Base-by-base conservation (phyloP, 2,113 vertebrate species). In the Lepidothrix coronata region DNA sequence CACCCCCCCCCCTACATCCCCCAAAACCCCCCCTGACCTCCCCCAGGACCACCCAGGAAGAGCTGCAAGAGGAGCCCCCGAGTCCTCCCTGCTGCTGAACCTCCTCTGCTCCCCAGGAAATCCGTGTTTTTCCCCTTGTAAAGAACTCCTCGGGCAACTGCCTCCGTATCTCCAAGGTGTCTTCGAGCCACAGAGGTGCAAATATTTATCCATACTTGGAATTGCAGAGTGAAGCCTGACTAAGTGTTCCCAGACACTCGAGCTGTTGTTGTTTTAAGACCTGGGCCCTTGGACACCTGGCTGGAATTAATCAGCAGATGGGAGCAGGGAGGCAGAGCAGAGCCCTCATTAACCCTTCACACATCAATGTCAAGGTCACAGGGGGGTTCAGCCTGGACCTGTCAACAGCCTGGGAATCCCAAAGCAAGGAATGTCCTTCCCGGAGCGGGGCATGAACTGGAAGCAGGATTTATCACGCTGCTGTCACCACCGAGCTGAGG, bases 171-270 rank as follows among this genome's bases (percentile, higher is more conserved):
- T 88, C 83, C 89, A 35, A 93, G 95, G 95, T 96, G 95, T 96
- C 96, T 55, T 22, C 5, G 18, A 44, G 58, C 67, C 85, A 12
- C 37, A 5, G 93, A 95, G 96, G 95, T 96, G 95, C 96, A 97
- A 97, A 97, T 97, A 97, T 97, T 97, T 96, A 97, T 54, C 96
- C 95, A 97, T 96, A 84, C 90, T 93, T 96, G 95, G 93, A 49
- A 97, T 96, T 95, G 83, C 95, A 63, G 90, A 79, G 67, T 11
- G 67, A 57, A 89, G 90, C 72, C 76, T 15, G 39, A 4, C 49
- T 85, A 44, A 92, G 73, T 14, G 35, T 41, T 96, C 85, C 95
- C 96, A 95, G 93, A 24, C 63, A 5, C 75, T 44, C 2, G 20
- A 39, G 85, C 22, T 1, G 19, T 33, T 88, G 91, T 94, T 96